Evolutionary conservation across 2,888 invertebrate genomes (phyloP).

Genomic region (Antitype chi): DNA sequence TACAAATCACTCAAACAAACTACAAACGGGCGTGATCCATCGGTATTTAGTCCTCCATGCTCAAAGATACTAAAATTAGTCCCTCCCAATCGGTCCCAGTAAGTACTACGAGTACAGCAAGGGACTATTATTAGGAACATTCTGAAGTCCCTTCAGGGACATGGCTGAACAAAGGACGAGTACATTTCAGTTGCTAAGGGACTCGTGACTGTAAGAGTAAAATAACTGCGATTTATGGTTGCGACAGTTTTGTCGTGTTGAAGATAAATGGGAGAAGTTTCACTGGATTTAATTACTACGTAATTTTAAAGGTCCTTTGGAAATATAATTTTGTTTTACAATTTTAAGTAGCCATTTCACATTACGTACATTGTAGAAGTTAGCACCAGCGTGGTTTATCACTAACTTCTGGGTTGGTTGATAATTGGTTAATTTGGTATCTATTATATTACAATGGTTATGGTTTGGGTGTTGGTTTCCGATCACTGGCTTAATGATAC

Average conservation of each 20-base stretch:
- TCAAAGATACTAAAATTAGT: conserved; percentile 43
- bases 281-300: neutral
- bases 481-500: too few species aligned
- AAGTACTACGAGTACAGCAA: conserved; percentile 32
- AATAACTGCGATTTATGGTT: conserved; percentile 68
- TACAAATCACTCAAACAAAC: conserved; percentile 41
- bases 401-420: too few species aligned
- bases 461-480: too few species aligned
- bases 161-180: conserved; percentile 53
- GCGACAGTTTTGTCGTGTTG: conserved; percentile 3
- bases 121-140: conserved; percentile 51
- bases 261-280: conserved; percentile 35
- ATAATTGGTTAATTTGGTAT: too few species aligned
- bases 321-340: too few species aligned
- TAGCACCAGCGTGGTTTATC: too few species aligned
- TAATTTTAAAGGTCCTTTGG: too few species aligned
- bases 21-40: conserved; percentile 15
- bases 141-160: conserved; percentile 45
- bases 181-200: conserved; percentile 64
- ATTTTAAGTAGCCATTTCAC: too few species aligned
- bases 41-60: conserved; percentile 29
- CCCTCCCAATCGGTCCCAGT: conserved; percentile 22
- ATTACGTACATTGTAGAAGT: too few species aligned
- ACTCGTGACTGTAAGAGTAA: conserved; percentile 63
- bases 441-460: too few species aligned